phyloP scores from a whole-genome alignment of 2,113 vertebrate species.

The Pseudolaguvia tuberculata region DNA sequence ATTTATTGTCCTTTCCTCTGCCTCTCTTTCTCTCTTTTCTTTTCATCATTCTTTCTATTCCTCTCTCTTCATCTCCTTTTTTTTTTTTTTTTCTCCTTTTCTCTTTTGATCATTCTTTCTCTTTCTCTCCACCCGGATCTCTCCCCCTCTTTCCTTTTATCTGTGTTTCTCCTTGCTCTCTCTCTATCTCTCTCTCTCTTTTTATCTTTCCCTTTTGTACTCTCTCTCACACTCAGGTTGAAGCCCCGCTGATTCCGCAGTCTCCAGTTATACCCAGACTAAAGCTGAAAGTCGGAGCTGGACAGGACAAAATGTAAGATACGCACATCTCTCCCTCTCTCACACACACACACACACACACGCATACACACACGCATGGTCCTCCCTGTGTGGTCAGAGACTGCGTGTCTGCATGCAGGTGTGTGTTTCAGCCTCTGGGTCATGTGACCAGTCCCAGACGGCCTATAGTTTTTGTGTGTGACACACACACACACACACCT shows the following conservation, averaged over 20 bases:
- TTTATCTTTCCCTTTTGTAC: no score
- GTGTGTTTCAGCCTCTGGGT: conserved; percentile 52
- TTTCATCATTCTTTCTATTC: background rate
- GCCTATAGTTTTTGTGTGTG: conserved; percentile 34
- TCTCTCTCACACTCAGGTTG: conserved; percentile 66
- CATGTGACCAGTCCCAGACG: conserved; percentile 48
- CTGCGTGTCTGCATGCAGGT: conserved; percentile 50
- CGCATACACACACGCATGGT: conserved; percentile 27
- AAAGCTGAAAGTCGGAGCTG: conserved; percentile 90
- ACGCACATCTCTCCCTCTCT: conserved; percentile 12
- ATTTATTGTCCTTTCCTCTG: background rate
- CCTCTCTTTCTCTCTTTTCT: background rate
- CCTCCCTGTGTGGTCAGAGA: conserved; percentile 60
- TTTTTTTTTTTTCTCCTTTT: background rate
- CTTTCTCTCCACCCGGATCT: background rate
- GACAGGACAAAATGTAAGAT: conserved; percentile 98
- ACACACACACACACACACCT: conserved; percentile 32
- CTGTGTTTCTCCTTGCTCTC: background rate
- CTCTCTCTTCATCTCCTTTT: background rate
- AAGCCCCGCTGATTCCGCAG: conserved; percentile 75
- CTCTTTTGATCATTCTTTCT: background rate
- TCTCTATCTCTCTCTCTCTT: conserved; percentile 20
- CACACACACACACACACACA: conserved; percentile 25
- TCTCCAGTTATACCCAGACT: conserved; percentile 95
- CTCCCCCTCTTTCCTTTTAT: background rate